Conservation (phyloP, 2,113 vertebrate genomes). For the Cyanistes caeruleus region DNA sequence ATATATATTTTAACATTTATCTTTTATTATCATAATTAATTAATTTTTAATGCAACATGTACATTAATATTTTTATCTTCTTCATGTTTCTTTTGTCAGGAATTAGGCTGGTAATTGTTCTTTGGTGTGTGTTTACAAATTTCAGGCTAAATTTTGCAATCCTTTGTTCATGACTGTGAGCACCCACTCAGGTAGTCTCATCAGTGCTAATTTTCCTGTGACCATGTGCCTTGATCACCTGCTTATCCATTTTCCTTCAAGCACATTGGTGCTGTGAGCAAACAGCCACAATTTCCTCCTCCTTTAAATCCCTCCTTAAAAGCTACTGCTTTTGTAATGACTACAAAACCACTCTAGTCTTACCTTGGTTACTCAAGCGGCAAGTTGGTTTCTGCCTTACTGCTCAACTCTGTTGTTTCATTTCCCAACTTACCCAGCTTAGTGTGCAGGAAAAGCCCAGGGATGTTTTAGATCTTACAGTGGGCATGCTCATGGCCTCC, state of each 20-base stretch:
- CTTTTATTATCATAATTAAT: background rate
- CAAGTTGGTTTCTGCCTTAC: background rate
- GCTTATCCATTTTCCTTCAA: conserved; percentile 23
- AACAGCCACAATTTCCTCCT: conserved; percentile 17
- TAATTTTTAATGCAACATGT: background rate
- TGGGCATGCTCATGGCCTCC: background rate
- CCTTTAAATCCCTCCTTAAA: conserved; percentile 12
- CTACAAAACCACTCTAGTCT: background rate
- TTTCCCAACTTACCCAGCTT: background rate
- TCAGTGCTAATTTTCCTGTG: background rate
- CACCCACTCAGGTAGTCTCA: background rate
- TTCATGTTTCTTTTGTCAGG: background rate
- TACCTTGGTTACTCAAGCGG: background rate
- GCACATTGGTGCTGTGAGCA: background rate
- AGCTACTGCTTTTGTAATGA: background rate
- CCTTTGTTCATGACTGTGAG: background rate
- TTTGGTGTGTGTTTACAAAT: conserved; percentile 24
- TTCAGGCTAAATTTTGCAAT: conserved; percentile 43
- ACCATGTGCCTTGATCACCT: background rate
- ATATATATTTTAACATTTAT: background rate
- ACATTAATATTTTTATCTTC: background rate
- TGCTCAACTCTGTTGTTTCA: background rate
- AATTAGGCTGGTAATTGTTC: background rate
- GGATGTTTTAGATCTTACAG: accelerated
- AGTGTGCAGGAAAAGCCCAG: background rate